A percentile compares a stretch with the other conserved stretches of the same genome.
These are phyloP conservation scores for Nebria salina DNA, from an alignment of 2,888 invertebrate species.

Conservation along the genomic window DNA sequence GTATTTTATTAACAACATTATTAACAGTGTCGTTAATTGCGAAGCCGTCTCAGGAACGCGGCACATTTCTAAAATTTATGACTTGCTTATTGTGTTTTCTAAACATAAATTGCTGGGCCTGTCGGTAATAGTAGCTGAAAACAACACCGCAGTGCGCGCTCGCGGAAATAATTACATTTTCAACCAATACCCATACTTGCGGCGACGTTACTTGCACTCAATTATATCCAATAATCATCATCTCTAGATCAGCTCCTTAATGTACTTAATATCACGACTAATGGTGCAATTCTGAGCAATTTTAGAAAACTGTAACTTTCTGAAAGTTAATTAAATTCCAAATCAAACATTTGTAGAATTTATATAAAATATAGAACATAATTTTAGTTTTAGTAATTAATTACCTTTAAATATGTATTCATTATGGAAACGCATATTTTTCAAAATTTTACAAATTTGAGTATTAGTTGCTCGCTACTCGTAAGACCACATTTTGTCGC, in stretches of 20 bases:
- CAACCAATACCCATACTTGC: neutral
- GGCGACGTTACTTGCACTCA: neutral
- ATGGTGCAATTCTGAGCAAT: too few species aligned
- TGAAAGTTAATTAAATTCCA: too few species aligned
- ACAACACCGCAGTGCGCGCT: constrained; percentile 16
- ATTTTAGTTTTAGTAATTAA: too few species aligned
- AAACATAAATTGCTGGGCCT: constrained; percentile 40
- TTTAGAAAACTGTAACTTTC: too few species aligned
- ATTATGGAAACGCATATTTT: too few species aligned
- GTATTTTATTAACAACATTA: constrained; percentile 44
- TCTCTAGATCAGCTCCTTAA: neutral
- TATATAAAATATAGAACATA: too few species aligned
- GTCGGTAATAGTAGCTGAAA: constrained; percentile 30
- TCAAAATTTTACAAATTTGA: too few species aligned
- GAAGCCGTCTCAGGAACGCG: constrained; percentile 25
- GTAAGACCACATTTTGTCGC: too few species aligned
- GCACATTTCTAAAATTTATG: constrained; percentile 28
- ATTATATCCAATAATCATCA: neutral
- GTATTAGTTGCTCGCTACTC: too few species aligned
- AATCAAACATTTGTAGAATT: too few species aligned
- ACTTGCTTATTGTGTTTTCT: constrained; percentile 40
- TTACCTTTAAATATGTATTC: too few species aligned
- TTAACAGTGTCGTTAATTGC: constrained; percentile 46
- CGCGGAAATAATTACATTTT: neutral
- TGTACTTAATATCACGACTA: too few species aligned